Evolutionary conservation across 2,797 vertebrate species (phyloP).

Genomic region (Anableps anableps): DNA sequence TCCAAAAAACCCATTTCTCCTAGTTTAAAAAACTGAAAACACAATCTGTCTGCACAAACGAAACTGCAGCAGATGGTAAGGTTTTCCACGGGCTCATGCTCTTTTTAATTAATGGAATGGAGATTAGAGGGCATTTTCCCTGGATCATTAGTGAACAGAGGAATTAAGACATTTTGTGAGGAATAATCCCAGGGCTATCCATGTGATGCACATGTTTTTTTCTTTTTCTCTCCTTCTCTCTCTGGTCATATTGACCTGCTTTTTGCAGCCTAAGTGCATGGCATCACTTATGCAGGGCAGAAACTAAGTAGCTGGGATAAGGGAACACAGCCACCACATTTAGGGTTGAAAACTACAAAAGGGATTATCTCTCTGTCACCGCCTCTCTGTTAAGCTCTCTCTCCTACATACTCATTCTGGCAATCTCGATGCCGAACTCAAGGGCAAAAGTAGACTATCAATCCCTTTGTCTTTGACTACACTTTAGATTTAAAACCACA

Average conservation of each 20-base stretch:
- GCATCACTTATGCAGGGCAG: slow-evolving; percentile 74
- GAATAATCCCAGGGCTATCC: slow-evolving; percentile 82
- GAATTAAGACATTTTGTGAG: slow-evolving; percentile 86
- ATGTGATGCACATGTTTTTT: slow-evolving; percentile 79
- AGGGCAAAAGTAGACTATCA: slow-evolving; percentile 73
- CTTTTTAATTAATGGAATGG: slow-evolving; percentile 87
- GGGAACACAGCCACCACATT: slow-evolving; percentile 79
- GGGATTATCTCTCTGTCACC: slow-evolving; percentile 69
- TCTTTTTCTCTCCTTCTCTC: slow-evolving; percentile 47
- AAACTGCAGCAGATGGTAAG: slow-evolving; percentile 81
- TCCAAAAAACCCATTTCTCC: slow-evolving; percentile 61
- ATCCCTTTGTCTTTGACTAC: slow-evolving; percentile 75
- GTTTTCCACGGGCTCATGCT: slow-evolving; percentile 81
- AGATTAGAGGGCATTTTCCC: slow-evolving; percentile 84
- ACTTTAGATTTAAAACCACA: slow-evolving; percentile 66
- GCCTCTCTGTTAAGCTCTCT: slow-evolving; percentile 12
- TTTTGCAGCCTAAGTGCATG: slow-evolving; percentile 81
- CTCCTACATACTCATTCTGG: slow-evolving; percentile 9
- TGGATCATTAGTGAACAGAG: slow-evolving; percentile 86
- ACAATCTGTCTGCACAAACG: slow-evolving; percentile 80
- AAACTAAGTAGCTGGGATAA: slow-evolving; percentile 78
- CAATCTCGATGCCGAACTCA: slow-evolving; percentile 44
- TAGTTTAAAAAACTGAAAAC: slow-evolving; percentile 73
- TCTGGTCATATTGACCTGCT: slow-evolving; percentile 79
- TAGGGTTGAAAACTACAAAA: slow-evolving; percentile 81